Base-by-base conservation (phyloP, 2,888 invertebrate species). In the Tinea trinotella region DNA sequence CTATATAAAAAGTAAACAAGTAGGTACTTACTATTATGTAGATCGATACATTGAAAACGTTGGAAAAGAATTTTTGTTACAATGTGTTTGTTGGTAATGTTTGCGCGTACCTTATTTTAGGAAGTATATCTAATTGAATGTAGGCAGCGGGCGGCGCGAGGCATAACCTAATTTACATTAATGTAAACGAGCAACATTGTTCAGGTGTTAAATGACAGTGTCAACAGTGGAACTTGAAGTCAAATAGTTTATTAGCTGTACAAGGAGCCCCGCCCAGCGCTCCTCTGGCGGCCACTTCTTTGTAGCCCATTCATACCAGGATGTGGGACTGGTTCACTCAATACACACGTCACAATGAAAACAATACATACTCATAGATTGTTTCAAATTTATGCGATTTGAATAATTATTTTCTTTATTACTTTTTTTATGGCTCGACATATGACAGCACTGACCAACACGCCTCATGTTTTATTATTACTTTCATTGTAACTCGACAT, bases 111-210 rank as follows among this genome's bases (percentile, higher is more conserved):
- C 76, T 80, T 76, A 77, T 76, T 80, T 80, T 76, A 68, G 76
- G 76, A 74, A 20, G 53, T 65, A 69, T 76, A 66, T 83, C 83
- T 85, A 84, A 85, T 83, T 83, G 83, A 79, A 80, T 67, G 82
- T 81, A 80, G 83, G 82, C 78, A 67, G 66, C 63, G 35, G 20
- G 20, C 64, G 65, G 56, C 52, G 82, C 77, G 68, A 50, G 63
- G 67, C 77, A 78, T 84, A 82, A 81, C 83, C 83, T 83, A 85
- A 85, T 85, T 85, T 84, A 85, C 83, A 85, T 84, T 83, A 83
- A 85, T 84, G 84, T 80, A 84, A 85, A 85, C 84, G 84, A 84
- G 83, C 63, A 76, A 82, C 83, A 83, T 84, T 85, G 84, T 84
- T 83, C 84, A 83, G 83, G 84, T 85, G 84, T 82, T 81, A 85